Evolutionary conservation across 2,888 invertebrate species (phyloP), one percentile per base, ranked within the genome.

Genomic region (Lithophane ornitopus): DNA sequence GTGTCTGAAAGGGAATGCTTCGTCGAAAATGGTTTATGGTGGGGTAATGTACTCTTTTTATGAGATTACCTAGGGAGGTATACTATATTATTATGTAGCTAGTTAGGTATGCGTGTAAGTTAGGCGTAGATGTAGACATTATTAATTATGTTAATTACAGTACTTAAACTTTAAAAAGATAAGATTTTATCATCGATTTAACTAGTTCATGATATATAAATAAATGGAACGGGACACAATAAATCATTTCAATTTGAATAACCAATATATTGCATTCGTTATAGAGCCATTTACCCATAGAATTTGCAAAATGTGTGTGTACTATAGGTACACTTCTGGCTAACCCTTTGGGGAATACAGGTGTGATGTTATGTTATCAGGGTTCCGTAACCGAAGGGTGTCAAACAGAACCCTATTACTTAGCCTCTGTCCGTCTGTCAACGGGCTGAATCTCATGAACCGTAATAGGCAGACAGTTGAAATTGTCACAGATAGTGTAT

Each of bases 1-100:
- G 87, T 86, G 85, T 66, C 41, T 76, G 61, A 78, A 80, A 74
- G 58, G 34, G 74, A 70, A 68, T 73, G 74, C 79, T 87, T 83
- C 39, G 46, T 39, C 28, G 62, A 63, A 72, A 67, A 88, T 70
- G 81, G 61, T 73, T 72, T 58, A 26, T 12, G 41, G 41, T 26
- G 26, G 61, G 58, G 61, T 62, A 81, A 71, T 61, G 63, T 62
- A 58, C 49, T 54, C 26, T 59, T 72, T 54, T 14, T 39, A n/a
- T 11, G 22, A 54, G 52, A 11, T n/a, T 54, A n/a, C n/a, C 11
- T n/a, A n/a, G 12, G n/a, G n/a, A 12, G 34, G 34, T 9, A 52
- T 52, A 52, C 52, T 54, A n/a, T 34, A 34, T 34, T 34, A 34
- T 34, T 34, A 34, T 34, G 34, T 34, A 34, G 34, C 34, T 54